These are phyloP conservation scores for Orthonevra nobilis DNA, from an alignment of 2,888 invertebrate genomes.

Conservation along the genomic window DNA sequence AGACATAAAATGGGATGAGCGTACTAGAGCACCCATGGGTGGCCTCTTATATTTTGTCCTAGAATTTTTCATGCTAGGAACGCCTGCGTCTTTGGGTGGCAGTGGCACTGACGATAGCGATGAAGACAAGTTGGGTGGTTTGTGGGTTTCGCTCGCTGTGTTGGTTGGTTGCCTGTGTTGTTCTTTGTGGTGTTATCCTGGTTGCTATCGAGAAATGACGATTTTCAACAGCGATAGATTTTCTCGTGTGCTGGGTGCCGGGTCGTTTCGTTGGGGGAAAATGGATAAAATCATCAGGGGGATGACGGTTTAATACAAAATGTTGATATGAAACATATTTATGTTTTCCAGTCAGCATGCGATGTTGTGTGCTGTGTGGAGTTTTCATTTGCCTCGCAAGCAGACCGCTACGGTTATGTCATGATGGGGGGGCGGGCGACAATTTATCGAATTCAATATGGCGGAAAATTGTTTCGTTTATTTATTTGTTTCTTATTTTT, in stretches of 20 bases:
- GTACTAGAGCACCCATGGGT: conserved; percentile 27
- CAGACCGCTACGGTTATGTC: conserved; percentile 13
- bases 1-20: conserved; percentile 37
- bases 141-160: conserved; percentile 11
- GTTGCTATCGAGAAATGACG: conserved; percentile 64
- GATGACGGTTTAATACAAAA: conserved; percentile 63
- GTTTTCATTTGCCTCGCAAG: conserved; percentile 47
- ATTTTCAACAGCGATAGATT: conserved; percentile 57
- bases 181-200: conserved; percentile 65
- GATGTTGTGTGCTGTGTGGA: conserved; percentile 55
- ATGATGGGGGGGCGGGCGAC: conserved; percentile 57
- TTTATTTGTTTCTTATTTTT: conserved; percentile 70
- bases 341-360: conserved; percentile 68
- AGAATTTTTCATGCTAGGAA: conserved; percentile 72
- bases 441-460: conserved; percentile 73
- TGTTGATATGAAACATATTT: conserved; percentile 72
- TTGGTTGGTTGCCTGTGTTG: conserved; percentile 39
- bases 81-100: conserved; percentile 69
- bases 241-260: conserved; percentile 32
- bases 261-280: conserved; percentile 25
- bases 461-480: conserved; percentile 73
- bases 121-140: too few species aligned
- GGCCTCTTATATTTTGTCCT: conserved; percentile 50
- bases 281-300: conserved; percentile 53
- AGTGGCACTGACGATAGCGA: too few species aligned